Conservation (phyloP, 2,888 invertebrate genomes). For the Tinea pellionella region DNA sequence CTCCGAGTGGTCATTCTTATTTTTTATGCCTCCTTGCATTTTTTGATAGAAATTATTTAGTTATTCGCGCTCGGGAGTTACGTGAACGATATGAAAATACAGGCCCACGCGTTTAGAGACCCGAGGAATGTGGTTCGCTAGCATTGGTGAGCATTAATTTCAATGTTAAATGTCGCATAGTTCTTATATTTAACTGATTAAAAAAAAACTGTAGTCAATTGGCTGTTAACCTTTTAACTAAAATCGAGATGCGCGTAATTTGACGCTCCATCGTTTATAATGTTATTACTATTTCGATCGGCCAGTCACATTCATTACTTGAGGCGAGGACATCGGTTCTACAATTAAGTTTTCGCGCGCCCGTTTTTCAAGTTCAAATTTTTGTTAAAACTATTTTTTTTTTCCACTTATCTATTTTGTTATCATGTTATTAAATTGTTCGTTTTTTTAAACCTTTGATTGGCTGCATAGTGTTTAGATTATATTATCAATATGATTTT, state of each 20-base stretch:
- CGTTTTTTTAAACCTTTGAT: constrained; percentile 51
- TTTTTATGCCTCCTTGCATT: constrained; percentile 67
- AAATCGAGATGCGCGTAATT: constrained; percentile 68
- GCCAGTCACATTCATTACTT: constrained; percentile 2
- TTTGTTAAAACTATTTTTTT: background rate
- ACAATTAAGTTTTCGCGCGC: constrained; percentile 10
- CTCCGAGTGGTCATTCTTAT: constrained; percentile 62
- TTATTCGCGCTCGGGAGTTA: constrained; percentile 63
- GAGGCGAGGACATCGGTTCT: background rate
- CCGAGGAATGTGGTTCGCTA: constrained; percentile 65
- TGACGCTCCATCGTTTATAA: constrained; percentile 66
- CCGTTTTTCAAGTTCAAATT: background rate
- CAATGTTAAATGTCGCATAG: constrained; percentile 26
- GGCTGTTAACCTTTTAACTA: constrained; percentile 71
- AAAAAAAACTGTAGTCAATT: constrained; percentile 68
- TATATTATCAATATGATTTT: constrained; percentile 24
- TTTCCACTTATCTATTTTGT: constrained; percentile 25
- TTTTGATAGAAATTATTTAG: constrained; percentile 69
- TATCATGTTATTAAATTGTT: constrained; percentile 45
- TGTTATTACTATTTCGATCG: constrained; percentile 56
- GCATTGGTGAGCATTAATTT: constrained; percentile 51
- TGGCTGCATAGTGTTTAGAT: constrained; percentile 53
- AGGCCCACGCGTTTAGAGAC: constrained; percentile 62
- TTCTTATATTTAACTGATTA: constrained; percentile 67
- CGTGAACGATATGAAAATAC: constrained; percentile 58